Base-by-base conservation (phyloP, 2,113 vertebrate species). In the Mellivora capensis region DNA sequence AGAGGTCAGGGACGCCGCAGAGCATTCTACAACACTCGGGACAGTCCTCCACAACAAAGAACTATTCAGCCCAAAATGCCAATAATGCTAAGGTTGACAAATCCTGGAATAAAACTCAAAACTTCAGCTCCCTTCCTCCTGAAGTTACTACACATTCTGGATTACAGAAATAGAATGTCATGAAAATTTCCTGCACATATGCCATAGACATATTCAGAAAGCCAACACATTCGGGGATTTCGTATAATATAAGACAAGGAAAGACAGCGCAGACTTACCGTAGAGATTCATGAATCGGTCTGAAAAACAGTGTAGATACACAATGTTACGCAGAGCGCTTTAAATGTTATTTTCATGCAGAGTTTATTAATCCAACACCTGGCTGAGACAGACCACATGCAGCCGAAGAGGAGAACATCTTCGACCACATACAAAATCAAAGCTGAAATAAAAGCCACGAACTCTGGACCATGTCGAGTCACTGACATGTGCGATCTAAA, bases 171-270 rank as follows among this genome's bases (percentile, higher is more conserved):
- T 20, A 64, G 77, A 27, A 82, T 69, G 15, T 62, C 57, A 83
- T 37, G 49, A 67, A 74, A 57, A 90, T 31, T 77, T 89, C 42
- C 29, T 52, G 44, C 81, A 85, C 72, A 85, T 90, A 39, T 79
- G 61, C 84, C 57, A 72, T 17, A 91, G 42, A 77, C 77, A 91
- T 54, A 80, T 42, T 84, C 79, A 91, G 77, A 96, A 95, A 94
- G 77, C 49, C 83, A 74, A 74, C 27, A 34, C 29, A 23, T 39
- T 77, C 67, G 67, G 61, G 72, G 52, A 61, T 52, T 47, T 69
- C 20, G 14, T 27, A 47, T 52, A 47, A 54, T 13, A 8, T 12
- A 84, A 91, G 93, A 87, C 54, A 83, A 74, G 54, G 37, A 42
- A 84, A 94, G 82, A 74, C 4, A 31, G 74, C 44, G 31, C 83